These are phyloP conservation scores for Parapristionchus giblindavisi DNA, from an alignment of 2,888 invertebrate genomes.

Conservation along the genomic window DNA sequence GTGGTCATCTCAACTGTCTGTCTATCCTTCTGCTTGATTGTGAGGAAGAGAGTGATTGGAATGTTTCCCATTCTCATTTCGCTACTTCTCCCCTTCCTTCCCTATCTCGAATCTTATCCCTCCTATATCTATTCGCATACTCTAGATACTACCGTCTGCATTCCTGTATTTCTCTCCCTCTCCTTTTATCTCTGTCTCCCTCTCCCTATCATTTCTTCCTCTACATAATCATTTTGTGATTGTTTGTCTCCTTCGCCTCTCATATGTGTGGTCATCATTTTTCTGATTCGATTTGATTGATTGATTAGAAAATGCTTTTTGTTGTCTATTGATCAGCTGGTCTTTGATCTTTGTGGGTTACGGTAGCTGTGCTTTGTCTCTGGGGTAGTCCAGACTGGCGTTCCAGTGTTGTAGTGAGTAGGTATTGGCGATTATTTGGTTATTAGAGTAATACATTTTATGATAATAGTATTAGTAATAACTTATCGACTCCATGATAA, in stretches of 20 bases:
- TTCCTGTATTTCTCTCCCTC: neutral
- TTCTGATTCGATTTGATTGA: no score
- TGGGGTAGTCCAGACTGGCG: neutral
- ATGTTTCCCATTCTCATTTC: conserved; percentile 1
- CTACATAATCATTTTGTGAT: neutral
- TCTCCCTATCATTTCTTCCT: neutral
- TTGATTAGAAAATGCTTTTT: no score
- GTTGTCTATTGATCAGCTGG: neutral
- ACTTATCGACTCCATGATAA: no score
- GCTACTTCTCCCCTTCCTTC: neutral
- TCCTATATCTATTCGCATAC: no score
- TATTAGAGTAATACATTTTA: no score
- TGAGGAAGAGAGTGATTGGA: conserved; percentile 30
- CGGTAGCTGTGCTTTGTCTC: neutral
- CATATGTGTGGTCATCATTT: neutral
- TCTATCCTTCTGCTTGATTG: no score
- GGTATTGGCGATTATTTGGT: neutral
- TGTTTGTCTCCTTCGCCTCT: neutral
- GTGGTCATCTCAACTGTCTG: no score
- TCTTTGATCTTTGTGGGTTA: neutral
- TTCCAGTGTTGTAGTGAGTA: neutral
- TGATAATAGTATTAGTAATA: no score
- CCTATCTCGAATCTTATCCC: neutral
- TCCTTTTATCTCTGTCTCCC: neutral
- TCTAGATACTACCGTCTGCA: neutral